Evolutionary conservation across 2,888 invertebrate genomes (phyloP), one percentile per base, ranked within the genome.

Genomic region (Polymixis flavicincta): DNA sequence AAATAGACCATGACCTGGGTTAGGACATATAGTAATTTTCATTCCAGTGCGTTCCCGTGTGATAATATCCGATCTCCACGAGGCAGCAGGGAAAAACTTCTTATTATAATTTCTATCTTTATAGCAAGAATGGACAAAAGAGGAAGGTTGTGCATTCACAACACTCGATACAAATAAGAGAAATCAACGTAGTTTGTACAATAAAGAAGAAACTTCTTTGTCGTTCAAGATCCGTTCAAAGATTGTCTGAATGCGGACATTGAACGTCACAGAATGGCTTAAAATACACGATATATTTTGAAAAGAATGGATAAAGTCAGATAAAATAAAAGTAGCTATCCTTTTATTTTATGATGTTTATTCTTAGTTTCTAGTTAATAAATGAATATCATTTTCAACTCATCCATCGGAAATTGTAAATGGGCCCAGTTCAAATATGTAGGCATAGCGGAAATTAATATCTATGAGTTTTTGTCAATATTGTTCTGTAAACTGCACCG

Each of bases 141-240:
- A 65, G 6, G 3, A 50, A 65, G 8, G 3, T 37, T 37, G 37
- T 32, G 32, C 2, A 65, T 50, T 50, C 65, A 50, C 50, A 50
- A 50, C 0, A 7, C n/a, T 32, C 7, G 22, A 69, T 52, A 42
- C 50, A 65, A 76, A 74, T 75, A 76, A 57, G 2, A 50, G 28
- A 42, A 76, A 50, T 66, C 42, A 59, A 75, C 25, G 32, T 57
- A 78, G 59, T 59, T 68, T 69, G 42, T 28, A 19, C 69, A 6
- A 60, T 76, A 69, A 54, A 78, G 52, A 48, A 52, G 52, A 28
- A 37, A 14, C 45, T 52, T 13, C 60, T 78, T 78, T 78, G 70
- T 70, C 42, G 63, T 68, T 79, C 54, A 37, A 74, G 78, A 79
- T 74, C 57, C 68, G 75, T 68, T 75, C 64, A 59, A 65, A 74